Conservation (phyloP, 2,797 vertebrate species). For the Hylomyscus alleni region DNA sequence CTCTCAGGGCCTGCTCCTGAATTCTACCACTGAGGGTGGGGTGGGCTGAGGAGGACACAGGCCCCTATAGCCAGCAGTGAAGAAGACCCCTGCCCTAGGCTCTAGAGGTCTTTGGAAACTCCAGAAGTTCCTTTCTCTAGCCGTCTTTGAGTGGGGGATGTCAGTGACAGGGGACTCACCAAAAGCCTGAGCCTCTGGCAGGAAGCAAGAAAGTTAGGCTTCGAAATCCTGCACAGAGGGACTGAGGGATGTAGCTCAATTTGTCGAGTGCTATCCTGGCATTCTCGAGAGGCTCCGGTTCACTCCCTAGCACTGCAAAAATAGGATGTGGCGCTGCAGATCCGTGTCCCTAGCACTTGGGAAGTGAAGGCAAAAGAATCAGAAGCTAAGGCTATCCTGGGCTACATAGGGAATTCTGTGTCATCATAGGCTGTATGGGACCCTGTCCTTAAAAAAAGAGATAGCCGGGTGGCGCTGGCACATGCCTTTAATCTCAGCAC, state of each 20-base stretch:
- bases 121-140: not conserved
- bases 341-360: not conserved
- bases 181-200: not conserved
- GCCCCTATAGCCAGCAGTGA: not conserved
- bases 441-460: not conserved
- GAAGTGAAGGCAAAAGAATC: not conserved
- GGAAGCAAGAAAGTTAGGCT: not conserved
- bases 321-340: too few species aligned
- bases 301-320: not conserved
- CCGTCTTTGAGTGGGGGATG: not conserved
- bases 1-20: slow-evolving; percentile 40
- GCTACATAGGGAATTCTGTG: not conserved
- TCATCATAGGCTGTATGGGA: not conserved
- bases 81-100: not conserved
- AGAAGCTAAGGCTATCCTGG: not conserved
- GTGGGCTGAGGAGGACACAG: not conserved
- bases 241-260: not conserved
- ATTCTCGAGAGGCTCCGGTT: not conserved
- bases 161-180: not conserved
- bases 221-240: not conserved
- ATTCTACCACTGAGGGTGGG: slow-evolving; percentile 67
- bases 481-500: not conserved
- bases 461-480: not conserved
- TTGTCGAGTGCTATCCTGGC: not conserved
- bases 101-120: slow-evolving; percentile 12